These are phyloP conservation scores for Pseudomyrmex pallidus DNA, from an alignment of 1,140 invertebrate genomes.

Conservation along the genomic window DNA sequence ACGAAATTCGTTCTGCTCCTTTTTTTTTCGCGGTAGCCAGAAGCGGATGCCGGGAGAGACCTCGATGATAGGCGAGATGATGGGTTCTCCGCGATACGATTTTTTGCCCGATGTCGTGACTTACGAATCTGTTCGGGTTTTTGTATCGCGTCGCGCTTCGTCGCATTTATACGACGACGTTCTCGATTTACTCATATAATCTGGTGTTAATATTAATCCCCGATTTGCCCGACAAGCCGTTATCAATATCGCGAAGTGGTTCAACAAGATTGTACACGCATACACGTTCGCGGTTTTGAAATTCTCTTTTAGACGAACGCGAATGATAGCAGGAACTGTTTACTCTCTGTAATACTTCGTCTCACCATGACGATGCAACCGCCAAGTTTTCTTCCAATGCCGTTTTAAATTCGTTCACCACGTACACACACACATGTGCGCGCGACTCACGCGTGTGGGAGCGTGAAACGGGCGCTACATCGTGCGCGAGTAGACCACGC, in stretches of 20 bases:
- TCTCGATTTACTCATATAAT: too few species aligned
- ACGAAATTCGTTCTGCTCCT: constrained; percentile 56
- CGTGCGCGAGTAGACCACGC: constrained; percentile 71
- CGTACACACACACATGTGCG: not conserved
- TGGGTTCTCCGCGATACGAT: not conserved
- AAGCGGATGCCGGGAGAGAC: not conserved
- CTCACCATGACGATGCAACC: constrained; percentile 10
- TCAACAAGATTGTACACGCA: too few species aligned
- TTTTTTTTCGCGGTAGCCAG: constrained; percentile 24
- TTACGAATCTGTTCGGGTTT: not conserved
- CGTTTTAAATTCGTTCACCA: constrained; percentile 38
- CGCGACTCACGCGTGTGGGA: constrained; percentile 32
- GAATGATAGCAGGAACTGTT: not conserved
- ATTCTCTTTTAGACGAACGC: not conserved
- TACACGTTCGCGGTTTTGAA: not conserved
- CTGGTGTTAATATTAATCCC: too few species aligned
- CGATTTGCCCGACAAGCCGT: too few species aligned
- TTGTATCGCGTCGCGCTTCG: not conserved
- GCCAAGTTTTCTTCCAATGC: not conserved
- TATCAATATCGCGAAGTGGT: too few species aligned
- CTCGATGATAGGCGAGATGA: constrained; percentile 33
- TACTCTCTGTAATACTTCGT: not conserved
- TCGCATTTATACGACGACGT: too few species aligned
- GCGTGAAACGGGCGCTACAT: constrained; percentile 19
- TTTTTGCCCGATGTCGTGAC: not conserved